Evolutionary conservation across 2,888 invertebrate genomes (phyloP), one percentile per base, ranked within the genome.

Genomic region (Polyommatus icarus): DNA sequence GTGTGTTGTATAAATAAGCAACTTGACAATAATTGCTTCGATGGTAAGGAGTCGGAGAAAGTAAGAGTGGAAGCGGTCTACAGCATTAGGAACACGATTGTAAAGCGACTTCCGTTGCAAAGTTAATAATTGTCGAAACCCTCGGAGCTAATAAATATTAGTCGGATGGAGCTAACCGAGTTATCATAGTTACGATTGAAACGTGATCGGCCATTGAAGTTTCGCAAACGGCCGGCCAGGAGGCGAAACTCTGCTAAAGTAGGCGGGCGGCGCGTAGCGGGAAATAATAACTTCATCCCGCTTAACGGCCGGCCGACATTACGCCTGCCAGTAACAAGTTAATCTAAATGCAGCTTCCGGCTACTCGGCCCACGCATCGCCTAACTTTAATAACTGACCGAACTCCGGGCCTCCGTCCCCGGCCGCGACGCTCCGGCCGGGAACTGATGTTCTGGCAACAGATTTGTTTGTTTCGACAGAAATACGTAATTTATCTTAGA

Each of bases 281-380:
- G 93, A 93, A 93, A 92, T 92, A 93, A 92, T 93, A 93, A 93
- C 92, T 93, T 93, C 90, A 91, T 92, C 89, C 89, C 85, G 90
- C 89, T 90, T 88, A 90, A 90, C 92, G 90, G 89, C 84, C 90
- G 88, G 91, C 92, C 91, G 92, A 92, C 93, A 93, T 92, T 91
- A 91, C 92, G 93, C 89, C 92, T 93, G 92, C 91, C 87, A 90
- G 91, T 93, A 92, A 93, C 93, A 93, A 93, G 91, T 93, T 93
- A 92, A 93, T 93, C 91, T 93, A 92, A 93, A 94, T 93, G 91
- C 91, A 90, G 86, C 90, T 92, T 89, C 90, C 88, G 88, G 88
- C 85, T 89, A 87, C 89, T 87, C 87, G 87, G 85, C 84, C 85
- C 88, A 92, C 90, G 93, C 93, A 93, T 90, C 89, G 87, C 82